Evolutionary conservation across 2,797 vertebrate genomes (phyloP), one percentile per base, ranked within the genome.

Genomic region (Simalia tracyae): DNA sequence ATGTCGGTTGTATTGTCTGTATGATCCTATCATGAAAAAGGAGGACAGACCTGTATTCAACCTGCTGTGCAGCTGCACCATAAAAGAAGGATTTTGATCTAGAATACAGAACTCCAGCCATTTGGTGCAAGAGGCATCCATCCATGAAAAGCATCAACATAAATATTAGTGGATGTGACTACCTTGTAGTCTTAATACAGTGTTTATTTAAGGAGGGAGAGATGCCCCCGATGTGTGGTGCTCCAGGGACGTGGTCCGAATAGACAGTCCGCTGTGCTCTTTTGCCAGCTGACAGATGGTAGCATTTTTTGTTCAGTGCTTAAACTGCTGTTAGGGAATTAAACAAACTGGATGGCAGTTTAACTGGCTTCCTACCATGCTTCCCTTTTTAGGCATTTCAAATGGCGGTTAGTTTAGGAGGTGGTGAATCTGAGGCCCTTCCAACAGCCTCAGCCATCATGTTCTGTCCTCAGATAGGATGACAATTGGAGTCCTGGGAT

Each of bases 251-350:
- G 46, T 76, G 2, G 4, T 17, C 24, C 31, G 63, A 50, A 87
- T 95, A 89, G 84, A 9, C 93, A 88, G 91, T 86, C 54, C 0
- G 15, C 14, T 0, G 0, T 57, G 81, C 68, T 89, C 81, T 84
- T 60, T 88, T 6, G 90, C 92, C 93, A 93, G 93, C 93, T 94
- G 94, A 89, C 76, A 0, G 0, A 9, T 61, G 87, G 89, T 89
- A 46, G 92, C 0, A 57, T 42, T 42, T 56, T 56, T 22, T 31
- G 12, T 89, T 24, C 6, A 42, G 42, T 66, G 31, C 6, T 85
- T 68, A 85, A 89, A 92, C 92, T 61, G 28, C 59, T 88, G 5
- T 11, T 0, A 0, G 54, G 50, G 28, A 92, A 59, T 31, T 36
- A 88, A 91, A 42, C 87, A 59, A 2, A 68, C 56, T 26, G 14